Percentiles rank a stretch among this genome's conserved stretches.
Conservation (phyloP, 2,113 vertebrate genomes). For the Dasypus novemcinctus region DNA sequence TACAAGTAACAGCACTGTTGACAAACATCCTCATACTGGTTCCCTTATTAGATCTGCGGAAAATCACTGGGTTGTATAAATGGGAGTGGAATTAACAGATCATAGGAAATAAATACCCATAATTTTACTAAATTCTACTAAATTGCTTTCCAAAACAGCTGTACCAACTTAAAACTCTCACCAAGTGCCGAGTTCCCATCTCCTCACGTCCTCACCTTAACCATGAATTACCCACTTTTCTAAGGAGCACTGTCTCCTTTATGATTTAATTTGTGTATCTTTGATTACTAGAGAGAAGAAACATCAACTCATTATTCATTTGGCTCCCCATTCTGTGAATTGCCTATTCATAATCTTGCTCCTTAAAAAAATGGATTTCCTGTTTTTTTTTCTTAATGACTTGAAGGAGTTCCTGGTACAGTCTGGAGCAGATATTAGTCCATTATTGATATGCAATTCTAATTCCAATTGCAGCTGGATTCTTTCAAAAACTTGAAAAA, state of each 20-base stretch:
- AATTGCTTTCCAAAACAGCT: constrained; percentile 41
- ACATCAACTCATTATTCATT: constrained; percentile 23
- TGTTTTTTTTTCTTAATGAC: neutral
- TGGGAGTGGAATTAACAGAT: constrained; percentile 38
- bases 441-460: neutral
- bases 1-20: constrained; percentile 46
- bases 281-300: constrained; percentile 39
- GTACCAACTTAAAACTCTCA: constrained; percentile 8
- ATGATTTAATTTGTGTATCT: constrained; percentile 36
- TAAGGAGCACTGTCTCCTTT: constrained; percentile 15
- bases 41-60: constrained; percentile 45
- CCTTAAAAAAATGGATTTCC: neutral
- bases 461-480: too few species aligned
- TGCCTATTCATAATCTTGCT: neutral
- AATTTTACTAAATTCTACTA: constrained; percentile 61
- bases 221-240: constrained; percentile 18
- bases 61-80: constrained; percentile 49
- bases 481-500: too few species aligned
- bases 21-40: constrained; percentile 42
- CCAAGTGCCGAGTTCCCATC: neutral
- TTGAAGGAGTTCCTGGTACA: neutral
- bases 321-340: neutral
- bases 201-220: neutral
- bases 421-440: neutral
- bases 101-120: constrained; percentile 34